Conservation (phyloP, 2,113 vertebrate species). For the Rhombomys opimus region DNA sequence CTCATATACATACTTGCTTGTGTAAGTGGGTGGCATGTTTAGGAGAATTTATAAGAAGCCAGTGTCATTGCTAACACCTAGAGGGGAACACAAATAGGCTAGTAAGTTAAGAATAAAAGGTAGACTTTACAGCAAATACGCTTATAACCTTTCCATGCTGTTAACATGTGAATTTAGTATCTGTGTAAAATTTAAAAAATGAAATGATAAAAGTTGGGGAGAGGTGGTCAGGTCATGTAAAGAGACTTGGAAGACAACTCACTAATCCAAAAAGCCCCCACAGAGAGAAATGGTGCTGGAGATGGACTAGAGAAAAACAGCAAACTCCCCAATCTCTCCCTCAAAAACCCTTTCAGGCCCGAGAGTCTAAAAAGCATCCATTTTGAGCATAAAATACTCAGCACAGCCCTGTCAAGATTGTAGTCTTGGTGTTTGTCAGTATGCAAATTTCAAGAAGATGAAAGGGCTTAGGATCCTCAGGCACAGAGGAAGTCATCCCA, state of each 20-base stretch:
- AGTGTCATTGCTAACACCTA: conserved; percentile 12
- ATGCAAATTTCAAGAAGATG: conserved; percentile 67
- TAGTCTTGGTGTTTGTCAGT: conserved; percentile 65
- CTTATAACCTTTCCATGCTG: conserved; percentile 13
- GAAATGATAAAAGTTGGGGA: conserved; percentile 14
- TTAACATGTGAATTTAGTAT: conserved; percentile 22
- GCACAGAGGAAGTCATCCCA: conserved; percentile 36
- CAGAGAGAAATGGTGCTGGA: neutral
- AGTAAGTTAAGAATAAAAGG: neutral
- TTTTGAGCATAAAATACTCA: conserved; percentile 64
- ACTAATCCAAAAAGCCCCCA: neutral
- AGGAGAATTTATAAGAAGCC: conserved; percentile 25
- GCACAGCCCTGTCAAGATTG: conserved; percentile 29
- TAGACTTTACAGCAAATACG: conserved; percentile 2
- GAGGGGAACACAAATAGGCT: neutral
- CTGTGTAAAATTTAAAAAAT: neutral
- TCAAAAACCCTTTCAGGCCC: neutral
- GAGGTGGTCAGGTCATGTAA: neutral
- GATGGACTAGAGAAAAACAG: neutral
- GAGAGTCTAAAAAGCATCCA: conserved; percentile 11
- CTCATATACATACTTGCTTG: neutral
- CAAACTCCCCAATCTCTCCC: conserved; percentile 14
- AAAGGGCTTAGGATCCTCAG: conserved; percentile 68
- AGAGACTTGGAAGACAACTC: neutral
- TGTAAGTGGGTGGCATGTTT: neutral